Percentiles rank a stretch among this genome's conserved stretches.
These are phyloP conservation scores for Pyrgus malvae DNA, from an alignment of 2,888 invertebrate species.

Conservation along the genomic window DNA sequence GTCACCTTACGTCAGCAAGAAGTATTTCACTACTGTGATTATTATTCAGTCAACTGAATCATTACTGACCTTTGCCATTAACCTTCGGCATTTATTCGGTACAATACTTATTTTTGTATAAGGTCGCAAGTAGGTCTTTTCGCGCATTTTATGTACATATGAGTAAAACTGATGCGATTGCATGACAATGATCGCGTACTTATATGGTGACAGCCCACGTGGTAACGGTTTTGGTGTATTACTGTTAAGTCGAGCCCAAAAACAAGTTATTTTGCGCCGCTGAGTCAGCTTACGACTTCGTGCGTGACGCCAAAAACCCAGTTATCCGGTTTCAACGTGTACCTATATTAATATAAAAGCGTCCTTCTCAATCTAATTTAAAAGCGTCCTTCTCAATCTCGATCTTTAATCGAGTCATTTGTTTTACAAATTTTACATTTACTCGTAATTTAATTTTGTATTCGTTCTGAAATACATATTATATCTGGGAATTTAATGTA, in stretches of 20 bases:
- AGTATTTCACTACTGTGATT: slow-evolving; percentile 17
- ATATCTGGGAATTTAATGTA: too few species aligned
- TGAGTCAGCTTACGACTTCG: slow-evolving; percentile 51
- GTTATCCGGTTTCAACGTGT: slow-evolving; percentile 40
- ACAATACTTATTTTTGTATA: slow-evolving; percentile 3
- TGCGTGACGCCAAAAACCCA: slow-evolving; percentile 46
- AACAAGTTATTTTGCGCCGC: slow-evolving; percentile 66
- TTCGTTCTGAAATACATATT: too few species aligned
- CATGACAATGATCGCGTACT: slow-evolving; percentile 37
- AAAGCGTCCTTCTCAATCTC: slow-evolving; percentile 24
- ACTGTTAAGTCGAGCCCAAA: slow-evolving; percentile 64
- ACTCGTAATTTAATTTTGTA: too few species aligned
- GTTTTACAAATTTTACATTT: not conserved
- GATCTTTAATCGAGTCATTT: not conserved
- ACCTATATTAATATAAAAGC: slow-evolving; percentile 16
- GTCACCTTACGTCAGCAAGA: slow-evolving; percentile 32
- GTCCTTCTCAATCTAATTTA: slow-evolving; percentile 26
- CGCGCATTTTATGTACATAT: not conserved
- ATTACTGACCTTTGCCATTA: slow-evolving; percentile 49
- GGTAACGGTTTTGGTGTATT: slow-evolving; percentile 65
- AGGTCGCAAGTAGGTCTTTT: slow-evolving; percentile 10
- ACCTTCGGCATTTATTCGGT: slow-evolving; percentile 34
- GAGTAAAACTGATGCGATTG: not conserved
- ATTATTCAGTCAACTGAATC: slow-evolving; percentile 25
- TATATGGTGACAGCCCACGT: slow-evolving; percentile 61